Percentiles rank a stretch among this genome's conserved stretches.
Conservation (phyloP, 1,140 invertebrate genomes). For the Brachionus rubens region DNA sequence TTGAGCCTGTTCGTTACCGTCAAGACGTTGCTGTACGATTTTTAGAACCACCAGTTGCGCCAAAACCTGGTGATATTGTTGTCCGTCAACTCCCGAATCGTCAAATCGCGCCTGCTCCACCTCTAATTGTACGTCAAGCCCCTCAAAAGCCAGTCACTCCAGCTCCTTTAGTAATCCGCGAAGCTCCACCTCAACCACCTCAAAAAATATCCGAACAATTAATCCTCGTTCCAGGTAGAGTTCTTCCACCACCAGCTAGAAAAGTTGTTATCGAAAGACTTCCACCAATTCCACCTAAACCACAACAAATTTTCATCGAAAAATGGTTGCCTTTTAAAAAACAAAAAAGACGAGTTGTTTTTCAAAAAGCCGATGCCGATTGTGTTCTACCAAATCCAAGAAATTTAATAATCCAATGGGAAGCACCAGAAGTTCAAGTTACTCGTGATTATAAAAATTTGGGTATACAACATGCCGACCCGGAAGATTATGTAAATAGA, state of each 20-base stretch:
- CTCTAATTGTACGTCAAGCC: conserved; percentile 17
- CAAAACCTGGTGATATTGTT: conserved; percentile 26
- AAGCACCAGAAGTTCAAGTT: conserved; percentile 23
- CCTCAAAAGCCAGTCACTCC: neutral
- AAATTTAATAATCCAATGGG: conserved; percentile 46
- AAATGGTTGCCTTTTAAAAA: conserved; percentile 45
- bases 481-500: neutral
- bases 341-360: conserved; percentile 38
- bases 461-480: conserved; percentile 9
- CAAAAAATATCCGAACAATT: neutral
- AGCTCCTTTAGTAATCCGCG: conserved; percentile 43
- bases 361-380: conserved; percentile 9
- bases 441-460: neutral
- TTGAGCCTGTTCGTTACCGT: neutral
- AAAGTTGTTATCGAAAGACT: conserved; percentile 45
- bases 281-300: conserved; percentile 36
- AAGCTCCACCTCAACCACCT: conserved; percentile 31
- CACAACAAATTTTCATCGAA: conserved; percentile 34
- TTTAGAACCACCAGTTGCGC: conserved; percentile 33
- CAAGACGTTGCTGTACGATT: conserved; percentile 37
- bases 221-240: neutral
- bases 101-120: conserved; percentile 6
- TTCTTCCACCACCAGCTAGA: conserved; percentile 9
- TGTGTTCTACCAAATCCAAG: conserved; percentile 1
- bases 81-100: neutral